Percentiles rank a stretch among this genome's conserved stretches.
phyloP scores from a whole-genome alignment of 2,888 invertebrate species.

The Luffia ferchaultella region DNA sequence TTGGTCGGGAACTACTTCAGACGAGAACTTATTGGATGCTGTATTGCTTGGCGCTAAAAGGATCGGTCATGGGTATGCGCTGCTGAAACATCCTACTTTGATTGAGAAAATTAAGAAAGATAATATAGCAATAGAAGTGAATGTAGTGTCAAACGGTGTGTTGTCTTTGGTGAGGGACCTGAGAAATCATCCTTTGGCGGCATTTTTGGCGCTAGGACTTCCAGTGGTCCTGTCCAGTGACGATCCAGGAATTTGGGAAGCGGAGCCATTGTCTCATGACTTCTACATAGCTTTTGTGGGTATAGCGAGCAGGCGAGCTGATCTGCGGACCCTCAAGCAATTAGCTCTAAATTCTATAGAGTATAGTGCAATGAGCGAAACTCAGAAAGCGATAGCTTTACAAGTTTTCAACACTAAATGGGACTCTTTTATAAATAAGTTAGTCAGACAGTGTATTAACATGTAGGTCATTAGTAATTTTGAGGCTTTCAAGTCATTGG shows the following conservation, averaged over 20 bases:
- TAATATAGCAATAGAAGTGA: slow-evolving; percentile 78
- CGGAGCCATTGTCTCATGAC: slow-evolving; percentile 78
- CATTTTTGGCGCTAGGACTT: slow-evolving; percentile 70
- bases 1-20: slow-evolving; percentile 71
- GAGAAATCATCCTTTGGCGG: slow-evolving; percentile 78
- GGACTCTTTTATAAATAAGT: slow-evolving; percentile 32
- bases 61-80: slow-evolving; percentile 81
- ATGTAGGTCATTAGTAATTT: background rate
- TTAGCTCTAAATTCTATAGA: slow-evolving; percentile 77
- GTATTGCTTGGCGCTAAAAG: slow-evolving; percentile 76
- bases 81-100: slow-evolving; percentile 76
- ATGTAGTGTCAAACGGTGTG: slow-evolving; percentile 83
- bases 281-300: slow-evolving; percentile 81
- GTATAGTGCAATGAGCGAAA: slow-evolving; percentile 64
- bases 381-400: slow-evolving; percentile 25
- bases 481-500: too few relatives aligned
- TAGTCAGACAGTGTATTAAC: background rate
- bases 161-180: slow-evolving; percentile 74
- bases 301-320: slow-evolving; percentile 73
- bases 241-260: slow-evolving; percentile 81
- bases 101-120: slow-evolving; percentile 60
- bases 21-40: slow-evolving; percentile 81
- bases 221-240: slow-evolving; percentile 82
- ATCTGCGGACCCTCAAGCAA: slow-evolving; percentile 76
- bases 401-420: slow-evolving; percentile 32